A percentile compares a stretch with the other conserved stretches of the same genome.
These are phyloP conservation scores for Tiliqua scincoides DNA, from an alignment of 2,113 vertebrate genomes.

Conservation along the genomic window DNA sequence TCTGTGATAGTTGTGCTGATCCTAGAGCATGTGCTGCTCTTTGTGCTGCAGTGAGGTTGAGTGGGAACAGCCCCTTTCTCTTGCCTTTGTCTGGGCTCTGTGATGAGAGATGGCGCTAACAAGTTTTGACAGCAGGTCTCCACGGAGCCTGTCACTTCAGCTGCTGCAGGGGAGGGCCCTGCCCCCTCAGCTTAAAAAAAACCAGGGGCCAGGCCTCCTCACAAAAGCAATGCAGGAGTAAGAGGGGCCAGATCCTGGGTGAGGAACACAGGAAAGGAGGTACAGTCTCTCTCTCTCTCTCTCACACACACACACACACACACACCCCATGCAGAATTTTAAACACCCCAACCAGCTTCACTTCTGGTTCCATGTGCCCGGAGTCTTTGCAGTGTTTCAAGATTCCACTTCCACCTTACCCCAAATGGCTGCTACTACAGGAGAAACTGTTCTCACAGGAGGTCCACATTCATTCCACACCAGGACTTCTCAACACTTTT, in stretches of 20 bases:
- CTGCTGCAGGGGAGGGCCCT: neutral
- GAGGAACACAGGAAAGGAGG: neutral
- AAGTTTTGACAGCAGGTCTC: neutral
- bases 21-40: neutral
- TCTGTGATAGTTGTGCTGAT: neutral
- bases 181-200: neutral
- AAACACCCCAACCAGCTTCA: neutral
- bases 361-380: neutral
- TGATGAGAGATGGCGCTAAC: constrained; percentile 5
- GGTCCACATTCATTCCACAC: too few species aligned
- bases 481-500: too few species aligned
- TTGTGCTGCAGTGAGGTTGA: neutral
- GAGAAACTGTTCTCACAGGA: neutral
- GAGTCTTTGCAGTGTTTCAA: neutral
- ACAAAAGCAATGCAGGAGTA: neutral
- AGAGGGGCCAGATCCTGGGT: neutral
- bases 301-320: too few species aligned
- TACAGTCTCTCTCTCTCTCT: too few species aligned
- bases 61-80: neutral
- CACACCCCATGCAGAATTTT: neutral
- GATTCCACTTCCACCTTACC: neutral
- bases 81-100: neutral
- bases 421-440: neutral
- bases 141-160: neutral
- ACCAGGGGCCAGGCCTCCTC: neutral